Evolutionary conservation across 2,888 invertebrate species (phyloP).

Genomic region (Pachycephus smyrnensis): DNA sequence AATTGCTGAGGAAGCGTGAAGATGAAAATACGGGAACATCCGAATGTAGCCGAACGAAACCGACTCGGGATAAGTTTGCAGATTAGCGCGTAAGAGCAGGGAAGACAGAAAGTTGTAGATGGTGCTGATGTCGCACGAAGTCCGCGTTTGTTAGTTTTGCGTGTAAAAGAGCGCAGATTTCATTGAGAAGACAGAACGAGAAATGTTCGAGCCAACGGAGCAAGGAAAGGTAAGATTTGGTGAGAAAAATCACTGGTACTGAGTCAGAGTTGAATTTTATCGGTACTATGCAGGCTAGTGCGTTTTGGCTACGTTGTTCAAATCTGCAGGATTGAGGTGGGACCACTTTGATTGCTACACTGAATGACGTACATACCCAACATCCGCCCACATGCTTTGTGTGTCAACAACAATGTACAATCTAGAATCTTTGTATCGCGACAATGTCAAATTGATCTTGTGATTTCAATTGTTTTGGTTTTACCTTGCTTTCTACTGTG

Average conservation of each 20-base stretch:
- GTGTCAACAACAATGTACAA: conserved; percentile 17
- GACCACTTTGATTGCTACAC: background rate
- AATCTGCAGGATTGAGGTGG: background rate
- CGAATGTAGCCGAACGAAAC: background rate
- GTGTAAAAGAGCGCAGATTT: background rate
- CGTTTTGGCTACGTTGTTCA: background rate
- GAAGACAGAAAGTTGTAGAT: background rate
- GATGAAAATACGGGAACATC: background rate
- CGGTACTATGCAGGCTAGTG: background rate
- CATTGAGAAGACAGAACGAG: background rate
- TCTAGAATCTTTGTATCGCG: background rate
- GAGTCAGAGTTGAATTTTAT: background rate
- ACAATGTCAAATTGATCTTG: background rate
- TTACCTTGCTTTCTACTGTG: background rate
- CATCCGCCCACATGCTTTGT: conserved; percentile 22
- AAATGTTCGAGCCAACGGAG: conserved; percentile 61
- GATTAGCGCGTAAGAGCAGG: background rate
- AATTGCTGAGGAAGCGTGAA: background rate
- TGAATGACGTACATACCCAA: background rate
- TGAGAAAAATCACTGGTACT: background rate
- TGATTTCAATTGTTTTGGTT: background rate
- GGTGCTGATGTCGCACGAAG: background rate
- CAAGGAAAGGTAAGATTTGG: conserved; percentile 56
- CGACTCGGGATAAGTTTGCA: background rate
- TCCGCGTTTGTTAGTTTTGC: background rate